Base-by-base conservation (phyloP, 1,140 invertebrate genomes). In the Capitella teleta region DNA sequence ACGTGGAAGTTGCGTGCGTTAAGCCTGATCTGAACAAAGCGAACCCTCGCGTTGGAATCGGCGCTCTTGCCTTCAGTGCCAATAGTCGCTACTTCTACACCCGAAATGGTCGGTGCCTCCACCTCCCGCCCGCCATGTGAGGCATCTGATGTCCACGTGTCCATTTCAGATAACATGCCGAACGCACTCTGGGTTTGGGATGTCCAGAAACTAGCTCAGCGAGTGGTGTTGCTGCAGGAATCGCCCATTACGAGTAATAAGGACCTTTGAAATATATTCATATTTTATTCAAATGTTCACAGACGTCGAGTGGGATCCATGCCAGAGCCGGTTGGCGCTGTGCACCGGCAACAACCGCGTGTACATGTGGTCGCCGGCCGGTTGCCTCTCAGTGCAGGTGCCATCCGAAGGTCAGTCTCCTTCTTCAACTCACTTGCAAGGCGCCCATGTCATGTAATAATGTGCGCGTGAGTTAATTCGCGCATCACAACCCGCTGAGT, bases 281-380 rank as follows among this genome's bases (percentile, higher is more conserved):
- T n/a, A n/a, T n/a, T n/a, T n/a, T n/a, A n/a, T 38, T 38, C 16
- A 12, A 2, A 18, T 40, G 38, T 10, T 56, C 28, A 10, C 21
- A 61, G 61, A 50, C 61, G 62, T 68, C 21, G 45, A 50, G 28
- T 73, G 69, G 70, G 70, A 73, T 54, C 68, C 68, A 6, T 36
- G 28, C n/a, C 59, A 61, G 25, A 42, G 62, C 12, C 52, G 69
- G 5, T 57, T 73, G 24, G 68, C 67, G 16, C 53, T 72, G 25
- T 70, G 67, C 55, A 71, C 69, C 26, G 63, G 63, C 18, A 64
- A 53, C 42, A 70, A 69, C 54, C 66, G 67, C 38, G 52, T 73
- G n/a, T 73, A 68, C 53, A 73, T 73, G 64, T 73, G 70, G 70
- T 67, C 65, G 6, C 60, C 70, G 14, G 62, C 63, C 23, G 68